phyloP scores from a whole-genome alignment of 2,113 vertebrate genomes.

The Felis catus region DNA sequence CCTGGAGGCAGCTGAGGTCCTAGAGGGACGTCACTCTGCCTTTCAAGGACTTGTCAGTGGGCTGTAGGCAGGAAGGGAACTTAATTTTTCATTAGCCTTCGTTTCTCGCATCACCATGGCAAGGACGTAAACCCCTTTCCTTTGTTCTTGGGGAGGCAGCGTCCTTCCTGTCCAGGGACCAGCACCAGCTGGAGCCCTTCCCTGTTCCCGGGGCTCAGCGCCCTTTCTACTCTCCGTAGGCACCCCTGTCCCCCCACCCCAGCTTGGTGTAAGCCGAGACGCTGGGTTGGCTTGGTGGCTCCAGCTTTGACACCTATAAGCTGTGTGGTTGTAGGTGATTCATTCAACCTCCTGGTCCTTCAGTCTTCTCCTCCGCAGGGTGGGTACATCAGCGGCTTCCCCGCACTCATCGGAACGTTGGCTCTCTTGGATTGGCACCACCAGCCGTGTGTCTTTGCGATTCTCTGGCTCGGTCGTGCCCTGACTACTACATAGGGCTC shows the following conservation, averaged over 20 bases:
- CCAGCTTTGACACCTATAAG: not conserved
- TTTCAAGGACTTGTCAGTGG: too few species aligned
- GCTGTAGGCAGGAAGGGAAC: too few species aligned
- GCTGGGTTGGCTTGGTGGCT: not conserved
- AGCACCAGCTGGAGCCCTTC: not conserved
- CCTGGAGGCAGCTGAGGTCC: too few species aligned
- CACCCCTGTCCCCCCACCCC: too few species aligned
- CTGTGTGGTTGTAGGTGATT: too few species aligned
- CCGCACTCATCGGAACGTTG: not conserved
- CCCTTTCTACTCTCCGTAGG: not conserved
- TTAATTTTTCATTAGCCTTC: too few species aligned
- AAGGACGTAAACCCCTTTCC: too few species aligned
- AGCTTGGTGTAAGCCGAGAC: not conserved
- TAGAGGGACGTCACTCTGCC: too few species aligned
- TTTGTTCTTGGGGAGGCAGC: not conserved
- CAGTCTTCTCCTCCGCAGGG: not conserved
- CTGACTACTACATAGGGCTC: not conserved
- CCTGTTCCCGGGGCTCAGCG: not conserved
- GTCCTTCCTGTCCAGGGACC: not conserved
- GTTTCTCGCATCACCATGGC: too few species aligned
- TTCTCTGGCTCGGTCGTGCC: not conserved
- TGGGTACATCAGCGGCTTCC: not conserved
- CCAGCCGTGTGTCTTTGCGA: accelerated
- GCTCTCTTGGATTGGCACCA: not conserved
- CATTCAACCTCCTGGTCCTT: not conserved